These are phyloP conservation scores for Gymnoscopelus microlampas DNA, from an alignment of 2,797 vertebrate species.

Conservation along the genomic window DNA sequence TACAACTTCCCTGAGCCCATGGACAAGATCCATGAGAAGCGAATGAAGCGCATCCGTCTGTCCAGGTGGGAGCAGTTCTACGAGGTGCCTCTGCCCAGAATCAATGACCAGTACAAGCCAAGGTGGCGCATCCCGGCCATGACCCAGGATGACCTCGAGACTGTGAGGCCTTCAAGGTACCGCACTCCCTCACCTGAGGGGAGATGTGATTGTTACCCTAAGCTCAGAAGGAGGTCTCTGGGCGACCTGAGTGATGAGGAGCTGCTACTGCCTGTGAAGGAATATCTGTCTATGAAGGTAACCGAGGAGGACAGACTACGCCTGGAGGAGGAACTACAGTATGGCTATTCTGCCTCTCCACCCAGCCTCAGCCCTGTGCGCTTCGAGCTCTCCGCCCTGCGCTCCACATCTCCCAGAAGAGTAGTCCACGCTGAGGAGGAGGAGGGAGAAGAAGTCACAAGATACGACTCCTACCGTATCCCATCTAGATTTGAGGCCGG, in stretches of 20 bases:
- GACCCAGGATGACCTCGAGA: slow-evolving; percentile 96
- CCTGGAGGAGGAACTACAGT: slow-evolving; percentile 93
- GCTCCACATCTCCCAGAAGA: slow-evolving; percentile 84
- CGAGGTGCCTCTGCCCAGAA: slow-evolving; percentile 92
- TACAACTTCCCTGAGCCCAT: slow-evolving; percentile 97
- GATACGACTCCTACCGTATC: slow-evolving; percentile 91
- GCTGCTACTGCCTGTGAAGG: slow-evolving; percentile 91
- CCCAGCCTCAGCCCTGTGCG: slow-evolving; percentile 93
- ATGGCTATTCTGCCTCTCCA: slow-evolving; percentile 95
- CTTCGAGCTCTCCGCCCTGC: slow-evolving; percentile 93
- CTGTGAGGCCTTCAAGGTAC: slow-evolving; percentile 92
- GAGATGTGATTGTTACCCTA: slow-evolving; percentile 70
- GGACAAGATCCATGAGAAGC: slow-evolving; percentile 91
- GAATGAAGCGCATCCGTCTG: slow-evolving; percentile 96
- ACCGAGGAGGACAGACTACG: slow-evolving; percentile 95
- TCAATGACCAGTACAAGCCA: slow-evolving; percentile 95
- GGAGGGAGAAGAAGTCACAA: slow-evolving; percentile 79
- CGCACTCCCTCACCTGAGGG: slow-evolving; percentile 89
- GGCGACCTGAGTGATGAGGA: slow-evolving; percentile 96
- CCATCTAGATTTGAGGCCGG: slow-evolving; percentile 91
- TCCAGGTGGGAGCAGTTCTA: slow-evolving; percentile 99
- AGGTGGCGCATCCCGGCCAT: slow-evolving; percentile 91
- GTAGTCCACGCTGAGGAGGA: slow-evolving; percentile 81
- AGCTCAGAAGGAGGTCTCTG: slow-evolving; percentile 87
- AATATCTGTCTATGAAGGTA: slow-evolving; percentile 96